These are phyloP conservation scores for Macrotis lagotis DNA, from an alignment of 2,113 vertebrate species.

Conservation along the genomic window DNA sequence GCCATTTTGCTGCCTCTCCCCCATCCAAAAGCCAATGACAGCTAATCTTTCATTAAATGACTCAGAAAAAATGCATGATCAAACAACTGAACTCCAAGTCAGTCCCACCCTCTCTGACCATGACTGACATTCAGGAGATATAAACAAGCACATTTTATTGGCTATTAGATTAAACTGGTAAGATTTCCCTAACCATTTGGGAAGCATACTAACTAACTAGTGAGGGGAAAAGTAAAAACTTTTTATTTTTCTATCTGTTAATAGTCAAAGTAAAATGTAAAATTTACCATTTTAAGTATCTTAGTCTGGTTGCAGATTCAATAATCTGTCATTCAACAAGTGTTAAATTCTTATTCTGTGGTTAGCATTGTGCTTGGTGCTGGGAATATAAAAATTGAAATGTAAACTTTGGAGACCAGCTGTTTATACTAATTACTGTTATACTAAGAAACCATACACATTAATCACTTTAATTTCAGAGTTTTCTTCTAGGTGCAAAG, in stretches of 20 bases:
- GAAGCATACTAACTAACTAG: conserved; percentile 28
- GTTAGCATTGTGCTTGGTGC: neutral
- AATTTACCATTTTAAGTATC: neutral
- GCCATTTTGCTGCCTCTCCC: neutral
- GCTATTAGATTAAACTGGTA: conserved; percentile 26
- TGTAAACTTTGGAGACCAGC: too few species aligned
- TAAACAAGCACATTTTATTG: conserved; percentile 9
- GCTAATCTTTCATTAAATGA: conserved; percentile 11
- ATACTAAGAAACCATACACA: neutral
- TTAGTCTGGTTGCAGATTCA: neutral
- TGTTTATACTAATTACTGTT: neutral
- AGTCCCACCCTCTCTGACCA: conserved; percentile 3
- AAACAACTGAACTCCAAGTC: conserved; percentile 24
- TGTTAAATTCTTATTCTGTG: neutral
- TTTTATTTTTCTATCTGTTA: conserved; percentile 7
- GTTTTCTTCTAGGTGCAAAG: neutral
- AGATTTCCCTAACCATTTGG: conserved; percentile 11
- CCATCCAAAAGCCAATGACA: neutral
- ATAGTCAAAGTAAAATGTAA: conserved; percentile 34
- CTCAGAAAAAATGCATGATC: conserved; percentile 34
- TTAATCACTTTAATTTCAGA: neutral
- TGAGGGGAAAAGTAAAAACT: conserved; percentile 55
- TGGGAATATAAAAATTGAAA: neutral
- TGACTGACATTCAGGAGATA: neutral
- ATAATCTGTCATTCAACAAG: neutral